These are phyloP conservation scores for Silurus asotus DNA, from an alignment of 2,113 vertebrate species.

Conservation along the genomic window DNA sequence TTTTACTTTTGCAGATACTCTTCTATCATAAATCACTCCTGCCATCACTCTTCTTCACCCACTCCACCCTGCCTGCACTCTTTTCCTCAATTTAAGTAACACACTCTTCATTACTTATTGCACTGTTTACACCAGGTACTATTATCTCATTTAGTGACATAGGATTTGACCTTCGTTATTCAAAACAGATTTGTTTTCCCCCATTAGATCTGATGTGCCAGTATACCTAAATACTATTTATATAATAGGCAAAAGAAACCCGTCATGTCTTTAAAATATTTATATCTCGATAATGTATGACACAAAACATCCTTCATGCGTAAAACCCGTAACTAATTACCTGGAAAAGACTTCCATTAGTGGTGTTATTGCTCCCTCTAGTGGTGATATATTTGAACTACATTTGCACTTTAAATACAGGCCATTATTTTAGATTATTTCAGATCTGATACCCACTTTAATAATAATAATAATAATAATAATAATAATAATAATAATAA, in stretches of 20 bases:
- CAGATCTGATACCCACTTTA: neutral
- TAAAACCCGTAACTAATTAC: neutral
- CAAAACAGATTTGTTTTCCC: neutral
- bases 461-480: neutral
- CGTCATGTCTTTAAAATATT: neutral
- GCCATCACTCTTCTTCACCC: too few relatives aligned
- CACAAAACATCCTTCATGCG: neutral
- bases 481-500: too few relatives aligned
- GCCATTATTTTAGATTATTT: neutral
- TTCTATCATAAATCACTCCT: too few relatives aligned
- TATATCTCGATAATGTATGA: neutral
- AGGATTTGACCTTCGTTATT: neutral
- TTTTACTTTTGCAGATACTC: too few relatives aligned
- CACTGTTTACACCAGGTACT: too few relatives aligned
- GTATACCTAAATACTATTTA: neutral
- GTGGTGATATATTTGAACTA: neutral
- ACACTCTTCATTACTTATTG: too few relatives aligned
- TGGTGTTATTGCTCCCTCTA: constrained; percentile 32
- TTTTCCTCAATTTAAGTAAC: too few relatives aligned
- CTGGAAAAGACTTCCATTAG: neutral
- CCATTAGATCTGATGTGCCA: neutral
- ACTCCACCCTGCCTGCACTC: too few relatives aligned
- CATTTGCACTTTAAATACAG: neutral
- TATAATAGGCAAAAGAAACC: neutral
- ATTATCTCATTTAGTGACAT: neutral